Evolutionary conservation across 2,113 vertebrate species (phyloP).

Genomic region (Callopanchax toddi): DNA sequence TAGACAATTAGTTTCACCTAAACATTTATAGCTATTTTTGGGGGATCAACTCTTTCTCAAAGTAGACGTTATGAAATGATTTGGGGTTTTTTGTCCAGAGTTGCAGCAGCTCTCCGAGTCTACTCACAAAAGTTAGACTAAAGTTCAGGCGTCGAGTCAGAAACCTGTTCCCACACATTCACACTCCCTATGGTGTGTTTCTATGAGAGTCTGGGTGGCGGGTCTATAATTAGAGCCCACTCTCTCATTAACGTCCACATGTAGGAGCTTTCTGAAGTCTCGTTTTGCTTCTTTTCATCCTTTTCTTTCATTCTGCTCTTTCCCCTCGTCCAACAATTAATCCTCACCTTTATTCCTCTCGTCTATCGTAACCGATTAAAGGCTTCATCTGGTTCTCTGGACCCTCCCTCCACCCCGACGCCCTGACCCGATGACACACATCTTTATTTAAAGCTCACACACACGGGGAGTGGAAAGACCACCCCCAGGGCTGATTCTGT

Average conservation of each 20-base stretch:
- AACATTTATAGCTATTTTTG: too few species aligned
- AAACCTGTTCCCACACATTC: not conserved
- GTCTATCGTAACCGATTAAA: conserved; percentile 25
- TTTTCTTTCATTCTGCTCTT: not conserved
- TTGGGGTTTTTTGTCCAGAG: too few species aligned
- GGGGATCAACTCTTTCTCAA: too few species aligned
- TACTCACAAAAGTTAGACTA: too few species aligned
- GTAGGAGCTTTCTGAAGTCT: conserved; percentile 38
- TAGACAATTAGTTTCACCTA: too few species aligned
- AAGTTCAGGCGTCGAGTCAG: too few species aligned
- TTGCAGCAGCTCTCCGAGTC: too few species aligned
- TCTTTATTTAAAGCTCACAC: conserved; percentile 41
- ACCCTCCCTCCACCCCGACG: conserved; percentile 23
- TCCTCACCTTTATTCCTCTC: not conserved
- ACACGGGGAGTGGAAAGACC: conserved; percentile 18
- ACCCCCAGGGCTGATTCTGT: conserved; percentile 21
- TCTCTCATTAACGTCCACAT: conserved; percentile 49
- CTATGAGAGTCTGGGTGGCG: conserved; percentile 13
- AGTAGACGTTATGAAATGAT: too few species aligned
- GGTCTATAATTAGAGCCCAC: conserved; percentile 47
- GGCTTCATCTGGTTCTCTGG: too few species aligned
- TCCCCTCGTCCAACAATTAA: not conserved
- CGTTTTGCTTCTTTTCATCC: not conserved
- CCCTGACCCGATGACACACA: conserved; percentile 38
- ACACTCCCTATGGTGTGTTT: conserved; percentile 17